Conservation (phyloP, 1,140 invertebrate genomes). For the Carcinoscorpius rotundicauda region DNA sequence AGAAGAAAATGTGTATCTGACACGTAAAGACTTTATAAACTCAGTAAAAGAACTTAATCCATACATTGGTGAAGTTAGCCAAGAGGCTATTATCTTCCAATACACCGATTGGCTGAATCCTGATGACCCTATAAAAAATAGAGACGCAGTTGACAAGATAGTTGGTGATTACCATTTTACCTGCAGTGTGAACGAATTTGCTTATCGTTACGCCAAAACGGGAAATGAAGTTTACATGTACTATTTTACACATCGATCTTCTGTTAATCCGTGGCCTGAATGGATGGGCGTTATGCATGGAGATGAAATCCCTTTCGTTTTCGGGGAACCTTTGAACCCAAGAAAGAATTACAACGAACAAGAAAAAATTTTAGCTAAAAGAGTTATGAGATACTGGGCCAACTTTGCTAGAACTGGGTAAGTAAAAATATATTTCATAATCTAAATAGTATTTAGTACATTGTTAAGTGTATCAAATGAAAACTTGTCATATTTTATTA, state of each 20-base stretch:
- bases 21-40: conserved; percentile 57
- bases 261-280: conserved; percentile 75
- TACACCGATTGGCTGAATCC: conserved; percentile 86
- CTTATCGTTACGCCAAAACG: conserved; percentile 69
- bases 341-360: conserved; percentile 59
- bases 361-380: conserved; percentile 64
- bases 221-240: conserved; percentile 91
- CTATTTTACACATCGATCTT: conserved; percentile 79
- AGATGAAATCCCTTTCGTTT: conserved; percentile 90
- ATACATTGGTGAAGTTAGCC: conserved; percentile 64
- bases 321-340: conserved; percentile 78
- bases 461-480: too few relatives aligned
- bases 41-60: conserved; percentile 68
- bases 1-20: conserved; percentile 66
- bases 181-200: conserved; percentile 82
- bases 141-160: conserved; percentile 77
- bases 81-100: conserved; percentile 64
- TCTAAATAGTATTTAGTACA: too few relatives aligned
- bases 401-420: conserved; percentile 91
- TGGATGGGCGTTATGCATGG: conserved; percentile 95
- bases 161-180: conserved; percentile 96
- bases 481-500: too few relatives aligned
- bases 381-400: conserved; percentile 89
- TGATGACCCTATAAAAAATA: conserved; percentile 66
- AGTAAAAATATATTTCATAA: conserved; percentile 28